These are phyloP conservation scores for Brenthis daphne DNA, from an alignment of 2,888 invertebrate genomes.

Conservation along the genomic window DNA sequence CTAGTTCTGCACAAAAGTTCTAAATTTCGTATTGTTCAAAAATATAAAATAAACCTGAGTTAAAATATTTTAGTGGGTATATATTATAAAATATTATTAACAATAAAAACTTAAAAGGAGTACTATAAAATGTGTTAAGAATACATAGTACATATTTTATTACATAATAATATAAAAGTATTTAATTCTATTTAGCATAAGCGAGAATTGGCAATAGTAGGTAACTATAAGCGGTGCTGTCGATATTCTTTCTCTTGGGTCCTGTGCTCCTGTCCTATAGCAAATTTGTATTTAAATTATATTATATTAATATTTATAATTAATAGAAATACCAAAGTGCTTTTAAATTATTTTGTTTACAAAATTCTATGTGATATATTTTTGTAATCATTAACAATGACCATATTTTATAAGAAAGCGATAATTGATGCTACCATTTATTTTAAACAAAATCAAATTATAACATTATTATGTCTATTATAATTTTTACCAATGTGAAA, in stretches of 20 bases:
- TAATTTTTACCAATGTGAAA: slow-evolving; percentile 41
- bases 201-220: slow-evolving; percentile 36
- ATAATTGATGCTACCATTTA: slow-evolving; percentile 21
- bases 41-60: no score
- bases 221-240: slow-evolving; percentile 35
- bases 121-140: slow-evolving; percentile 21
- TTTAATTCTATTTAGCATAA: slow-evolving; percentile 24
- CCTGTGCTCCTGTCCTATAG: slow-evolving; percentile 24
- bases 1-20: no score
- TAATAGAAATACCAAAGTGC: slow-evolving; percentile 35
- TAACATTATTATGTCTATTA: slow-evolving; percentile 16
- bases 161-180: slow-evolving; percentile 17
- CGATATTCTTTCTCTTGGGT: slow-evolving; percentile 29
- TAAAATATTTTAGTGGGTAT: no score
- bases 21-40: no score
- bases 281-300: slow-evolving; percentile 34
- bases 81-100: no score
- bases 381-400: slow-evolving; percentile 35
- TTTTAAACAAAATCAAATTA: slow-evolving; percentile 21
- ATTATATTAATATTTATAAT: slow-evolving; percentile 32
- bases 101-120: no score
- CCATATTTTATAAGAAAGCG: slow-evolving; percentile 31
- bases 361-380: slow-evolving; percentile 32
- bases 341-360: slow-evolving; percentile 32
- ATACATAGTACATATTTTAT: slow-evolving; percentile 24